phyloP scores from a whole-genome alignment of 1,140 invertebrate genomes.

The Acromyrmex charruanus region DNA sequence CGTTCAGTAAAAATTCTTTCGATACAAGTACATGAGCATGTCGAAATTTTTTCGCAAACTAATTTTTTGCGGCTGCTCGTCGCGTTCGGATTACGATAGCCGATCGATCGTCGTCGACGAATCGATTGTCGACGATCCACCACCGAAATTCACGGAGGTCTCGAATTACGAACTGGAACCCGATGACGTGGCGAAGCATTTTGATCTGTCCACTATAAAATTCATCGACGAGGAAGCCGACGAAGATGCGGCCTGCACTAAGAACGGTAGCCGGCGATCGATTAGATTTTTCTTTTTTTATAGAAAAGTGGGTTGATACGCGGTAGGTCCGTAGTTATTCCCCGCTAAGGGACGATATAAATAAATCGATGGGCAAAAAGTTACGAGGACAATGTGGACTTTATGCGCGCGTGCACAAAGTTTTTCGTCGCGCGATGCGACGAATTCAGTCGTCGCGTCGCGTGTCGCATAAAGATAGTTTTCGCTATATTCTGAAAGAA shows the following conservation, averaged over 20 bases:
- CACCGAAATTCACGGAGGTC: conserved; percentile 65
- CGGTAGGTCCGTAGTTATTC: conserved; percentile 50
- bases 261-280: conserved; percentile 61
- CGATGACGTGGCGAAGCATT: conserved; percentile 78
- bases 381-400: conserved; percentile 52
- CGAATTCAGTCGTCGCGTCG: not conserved
- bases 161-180: conserved; percentile 58
- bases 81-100: conserved; percentile 65
- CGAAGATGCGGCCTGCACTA: conserved; percentile 30
- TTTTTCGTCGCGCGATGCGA: not conserved
- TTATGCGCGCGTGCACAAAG: conserved; percentile 17
- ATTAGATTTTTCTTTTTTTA: conserved; percentile 61
- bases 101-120: conserved; percentile 71
- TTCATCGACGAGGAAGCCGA: conserved; percentile 83
- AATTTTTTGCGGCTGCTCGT: conserved; percentile 76
- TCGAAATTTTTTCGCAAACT: conserved; percentile 76
- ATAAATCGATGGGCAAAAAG: conserved; percentile 54
- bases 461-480: not conserved
- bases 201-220: conserved; percentile 83
- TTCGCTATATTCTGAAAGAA: not conserved
- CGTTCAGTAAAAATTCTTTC: not conserved
- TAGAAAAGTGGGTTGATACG: conserved; percentile 57
- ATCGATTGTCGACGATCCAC: conserved; percentile 57
- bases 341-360: conserved; percentile 57
- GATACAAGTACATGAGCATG: conserved; percentile 45